Percentiles rank a stretch among this genome's conserved stretches.
phyloP scores from a whole-genome alignment of 2,113 vertebrate genomes.

The Acanthochromis polyacanthus region DNA sequence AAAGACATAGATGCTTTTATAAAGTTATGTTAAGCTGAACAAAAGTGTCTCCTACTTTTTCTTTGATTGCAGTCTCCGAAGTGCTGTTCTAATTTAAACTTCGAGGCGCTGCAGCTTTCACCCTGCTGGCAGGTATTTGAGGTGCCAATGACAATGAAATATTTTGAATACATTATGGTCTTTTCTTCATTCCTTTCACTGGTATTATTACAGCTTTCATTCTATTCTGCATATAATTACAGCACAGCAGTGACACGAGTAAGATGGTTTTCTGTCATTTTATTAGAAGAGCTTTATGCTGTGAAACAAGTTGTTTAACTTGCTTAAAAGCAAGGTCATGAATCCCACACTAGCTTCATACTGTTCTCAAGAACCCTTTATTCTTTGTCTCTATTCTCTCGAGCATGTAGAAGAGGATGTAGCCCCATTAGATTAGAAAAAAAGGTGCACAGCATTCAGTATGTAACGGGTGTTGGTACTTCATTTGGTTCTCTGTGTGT shows the following conservation, averaged over 20 bases:
- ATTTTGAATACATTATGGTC: slow-evolving; percentile 53
- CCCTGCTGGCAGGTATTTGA: slow-evolving; percentile 22
- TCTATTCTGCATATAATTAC: slow-evolving; percentile 9
- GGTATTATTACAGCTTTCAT: slow-evolving; percentile 11
- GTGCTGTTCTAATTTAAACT: slow-evolving; percentile 48
- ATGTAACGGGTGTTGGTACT: too few relatives aligned
- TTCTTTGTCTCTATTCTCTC: background rate
- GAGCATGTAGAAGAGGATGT: too few relatives aligned
- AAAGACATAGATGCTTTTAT: slow-evolving; percentile 8
- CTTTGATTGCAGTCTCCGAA: slow-evolving; percentile 8
- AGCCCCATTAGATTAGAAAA: too few relatives aligned
- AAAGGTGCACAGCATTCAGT: too few relatives aligned
- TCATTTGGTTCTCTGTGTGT: too few relatives aligned
- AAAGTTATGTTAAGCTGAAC: background rate
- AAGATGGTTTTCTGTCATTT: background rate
- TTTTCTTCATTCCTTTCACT: slow-evolving; percentile 4
- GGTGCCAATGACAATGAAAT: slow-evolving; percentile 48
- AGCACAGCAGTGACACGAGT: background rate
- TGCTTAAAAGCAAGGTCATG: background rate
- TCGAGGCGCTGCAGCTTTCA: slow-evolving; percentile 36
- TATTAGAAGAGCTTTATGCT: background rate
- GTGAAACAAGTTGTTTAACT: slow-evolving; percentile 9
- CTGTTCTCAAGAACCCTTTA: background rate
- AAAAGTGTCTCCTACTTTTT: background rate
- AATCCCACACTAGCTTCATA: background rate